phyloP scores from a whole-genome alignment of 2,797 vertebrate species.

The Phataginus tricuspis region DNA sequence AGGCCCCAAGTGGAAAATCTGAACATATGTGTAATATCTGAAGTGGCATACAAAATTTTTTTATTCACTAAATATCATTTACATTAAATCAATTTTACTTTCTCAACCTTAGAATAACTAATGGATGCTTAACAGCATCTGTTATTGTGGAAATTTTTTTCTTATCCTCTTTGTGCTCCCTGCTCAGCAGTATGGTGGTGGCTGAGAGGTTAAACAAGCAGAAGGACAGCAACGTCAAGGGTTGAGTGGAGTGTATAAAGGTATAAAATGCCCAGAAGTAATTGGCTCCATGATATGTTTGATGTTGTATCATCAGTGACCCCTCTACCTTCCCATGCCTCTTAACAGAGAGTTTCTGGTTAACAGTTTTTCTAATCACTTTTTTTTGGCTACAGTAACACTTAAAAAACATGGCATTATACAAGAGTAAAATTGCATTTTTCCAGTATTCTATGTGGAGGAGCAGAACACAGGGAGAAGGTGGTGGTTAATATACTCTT shows the following conservation, averaged over 20 bases:
- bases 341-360: background rate
- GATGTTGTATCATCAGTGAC: background rate
- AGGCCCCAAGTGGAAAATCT: background rate
- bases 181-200: background rate
- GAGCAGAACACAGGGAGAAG: background rate
- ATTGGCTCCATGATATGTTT: background rate
- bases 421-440: background rate
- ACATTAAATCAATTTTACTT: background rate
- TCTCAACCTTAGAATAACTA: background rate
- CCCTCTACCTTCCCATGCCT: background rate
- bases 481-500: background rate
- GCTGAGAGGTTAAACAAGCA: background rate
- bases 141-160: background rate
- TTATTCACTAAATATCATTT: background rate
- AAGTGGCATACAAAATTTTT: background rate
- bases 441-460: background rate
- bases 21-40: background rate
- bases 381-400: background rate
- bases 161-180: background rate
- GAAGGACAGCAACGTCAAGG: background rate
- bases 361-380: background rate
- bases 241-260: background rate
- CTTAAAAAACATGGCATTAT: background rate
- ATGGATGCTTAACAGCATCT: background rate
- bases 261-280: background rate